Evolutionary conservation across 2,888 invertebrate species (phyloP), one percentile per base, ranked within the genome.

Genomic region (Ellobium chinense): DNA sequence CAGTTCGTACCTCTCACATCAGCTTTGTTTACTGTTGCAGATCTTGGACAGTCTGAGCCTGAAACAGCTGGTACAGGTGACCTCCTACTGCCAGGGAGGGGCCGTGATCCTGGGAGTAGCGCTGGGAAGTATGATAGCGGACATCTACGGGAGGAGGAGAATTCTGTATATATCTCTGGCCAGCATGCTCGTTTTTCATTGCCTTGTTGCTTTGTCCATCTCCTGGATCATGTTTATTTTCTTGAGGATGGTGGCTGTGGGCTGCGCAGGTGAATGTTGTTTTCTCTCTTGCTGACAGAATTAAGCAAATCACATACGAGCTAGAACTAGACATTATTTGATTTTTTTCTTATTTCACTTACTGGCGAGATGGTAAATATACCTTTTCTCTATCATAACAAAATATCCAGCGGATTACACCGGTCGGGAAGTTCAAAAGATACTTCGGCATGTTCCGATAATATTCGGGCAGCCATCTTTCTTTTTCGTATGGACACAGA

Each of bases 121-220:
- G 1, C 37, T 85, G 9, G 87, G 88, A 31, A 87, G 85, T 21
- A 84, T 87, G 75, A 60, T 82, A 31, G 87, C 84, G 1, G 90
- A 90, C 72, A 80, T 85, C 21, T 78, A 86, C 14, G 90, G 90
- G 12, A 81, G 90, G 34, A 85, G 89, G 31, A 75, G 84, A 39
- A 81, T 86, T 7, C 84, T 88, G 81, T 89, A 86, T 76, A 76
- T 85, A 3, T 84, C 84, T 12, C 87, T 87, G 66, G 77, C 83
- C 7, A 21, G 87, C 63, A 87, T 88, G 85, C 85, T 88, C 29
- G 63, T 85, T 12, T 77, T 86, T 24, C 90, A 90, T 36, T 83
- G 84, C 39, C 34, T 83, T 27, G 81, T 86, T 24, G 87, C 83
- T 0, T 39, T 86, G 14, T 84, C 86, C 4, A 83, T 85, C 18